A percentile compares a stretch with the other conserved stretches of the same genome.
Conservation (phyloP, 2,113 vertebrate genomes). For the Charina bottae region DNA sequence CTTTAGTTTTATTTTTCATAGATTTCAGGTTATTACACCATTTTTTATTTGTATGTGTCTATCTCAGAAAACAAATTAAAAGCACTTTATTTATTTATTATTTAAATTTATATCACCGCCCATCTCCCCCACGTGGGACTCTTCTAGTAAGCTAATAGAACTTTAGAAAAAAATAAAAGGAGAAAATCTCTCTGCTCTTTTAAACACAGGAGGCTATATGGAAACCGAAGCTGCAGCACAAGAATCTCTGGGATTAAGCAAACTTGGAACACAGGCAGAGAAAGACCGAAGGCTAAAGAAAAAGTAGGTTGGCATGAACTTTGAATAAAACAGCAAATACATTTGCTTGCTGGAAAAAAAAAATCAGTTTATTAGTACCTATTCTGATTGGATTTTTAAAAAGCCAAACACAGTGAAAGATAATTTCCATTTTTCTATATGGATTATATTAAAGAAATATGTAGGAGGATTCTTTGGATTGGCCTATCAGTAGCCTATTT, state of each 20-base stretch:
- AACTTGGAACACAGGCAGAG: slow-evolving; percentile 97
- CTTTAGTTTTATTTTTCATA: not conserved
- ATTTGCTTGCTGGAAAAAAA: not conserved
- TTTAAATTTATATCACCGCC: too few species aligned
- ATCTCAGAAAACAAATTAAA: not conserved
- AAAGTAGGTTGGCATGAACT: slow-evolving; percentile 84
- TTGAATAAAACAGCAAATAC: slow-evolving; percentile 18
- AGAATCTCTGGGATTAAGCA: slow-evolving; percentile 88
- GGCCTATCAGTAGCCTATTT: slow-evolving; percentile 49
- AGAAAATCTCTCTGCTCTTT: slow-evolving; percentile 30
- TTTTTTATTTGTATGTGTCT: not conserved
- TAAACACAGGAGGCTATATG: slow-evolving; percentile 82
- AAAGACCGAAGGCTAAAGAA: slow-evolving; percentile 97
- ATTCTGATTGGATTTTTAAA: slow-evolving; percentile 30
- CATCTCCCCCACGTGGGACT: too few species aligned
- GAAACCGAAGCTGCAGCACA: slow-evolving; percentile 89
- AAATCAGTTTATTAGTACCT: not conserved
- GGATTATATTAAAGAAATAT: slow-evolving; percentile 19
- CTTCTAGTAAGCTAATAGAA: not conserved
- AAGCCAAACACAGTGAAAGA: slow-evolving; percentile 19
- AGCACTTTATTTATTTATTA: too few species aligned
- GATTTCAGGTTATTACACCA: not conserved
- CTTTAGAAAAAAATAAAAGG: not conserved
- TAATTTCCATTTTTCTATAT: slow-evolving; percentile 19
- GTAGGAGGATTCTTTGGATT: not conserved